Percentiles rank a stretch among this genome's conserved stretches.
phyloP scores from a whole-genome alignment of 2,113 vertebrate genomes.

The Eulacestoma nigropectus region DNA sequence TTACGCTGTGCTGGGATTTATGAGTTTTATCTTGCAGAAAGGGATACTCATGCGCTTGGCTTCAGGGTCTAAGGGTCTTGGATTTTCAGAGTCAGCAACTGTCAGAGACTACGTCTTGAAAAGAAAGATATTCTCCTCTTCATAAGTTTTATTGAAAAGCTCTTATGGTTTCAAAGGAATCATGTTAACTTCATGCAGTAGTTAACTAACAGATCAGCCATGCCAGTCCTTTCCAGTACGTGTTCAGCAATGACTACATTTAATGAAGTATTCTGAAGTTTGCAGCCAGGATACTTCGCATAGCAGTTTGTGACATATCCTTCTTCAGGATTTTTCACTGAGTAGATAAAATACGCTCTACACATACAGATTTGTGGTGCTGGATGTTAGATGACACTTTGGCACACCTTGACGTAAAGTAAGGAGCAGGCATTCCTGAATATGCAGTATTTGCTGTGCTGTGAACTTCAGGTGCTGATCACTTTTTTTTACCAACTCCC shows the following conservation, averaged over 20 bases:
- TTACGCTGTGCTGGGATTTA: not conserved
- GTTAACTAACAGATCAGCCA: not conserved
- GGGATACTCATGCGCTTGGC: fast-evolving
- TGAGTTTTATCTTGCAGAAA: not conserved
- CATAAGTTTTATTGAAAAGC: not conserved
- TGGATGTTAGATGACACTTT: not conserved
- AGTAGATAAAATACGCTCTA: not conserved
- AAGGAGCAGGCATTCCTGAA: not conserved
- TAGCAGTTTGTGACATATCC: not conserved
- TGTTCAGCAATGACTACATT: not conserved
- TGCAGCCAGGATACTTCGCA: not conserved
- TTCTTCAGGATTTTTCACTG: not conserved
- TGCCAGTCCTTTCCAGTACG: not conserved
- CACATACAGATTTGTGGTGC: not conserved
- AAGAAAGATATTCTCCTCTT: not conserved
- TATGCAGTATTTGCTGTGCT: not conserved
- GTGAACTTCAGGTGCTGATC: not conserved
- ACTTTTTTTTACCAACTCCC: not conserved
- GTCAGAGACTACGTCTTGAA: not conserved
- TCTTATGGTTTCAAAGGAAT: not conserved
- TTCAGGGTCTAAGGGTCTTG: not conserved
- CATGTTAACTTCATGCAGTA: not conserved
- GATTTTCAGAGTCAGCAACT: not conserved
- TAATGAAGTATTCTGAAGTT: not conserved
- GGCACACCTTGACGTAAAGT: not conserved